Evolutionary conservation across 2,888 invertebrate genomes (phyloP), one percentile per base, ranked within the genome.

Genomic region (Tetragonisca angustula): DNA sequence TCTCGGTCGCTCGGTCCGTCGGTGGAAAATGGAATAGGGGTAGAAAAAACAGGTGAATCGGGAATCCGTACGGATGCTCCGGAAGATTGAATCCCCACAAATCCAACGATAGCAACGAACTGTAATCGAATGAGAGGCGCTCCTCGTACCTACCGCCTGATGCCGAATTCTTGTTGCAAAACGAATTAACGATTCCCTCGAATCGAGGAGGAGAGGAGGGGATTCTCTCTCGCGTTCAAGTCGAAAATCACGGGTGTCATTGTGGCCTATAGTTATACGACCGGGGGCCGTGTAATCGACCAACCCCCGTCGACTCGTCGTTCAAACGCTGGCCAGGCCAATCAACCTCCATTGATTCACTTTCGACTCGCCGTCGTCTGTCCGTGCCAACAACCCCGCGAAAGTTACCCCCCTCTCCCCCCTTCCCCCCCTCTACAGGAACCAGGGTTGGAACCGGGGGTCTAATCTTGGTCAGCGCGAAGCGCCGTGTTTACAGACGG

Each of bases 271-370:
- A 80, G 87, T 84, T 86, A 84, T 54, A 84, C 75, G 84, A 52
- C 36, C n/a, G n/a, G 81, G 36, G 72, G 32, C 62, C 75, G 36
- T 79, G 81, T 88, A 88, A 88, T 88, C 73, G 86, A 62, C 85
- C 77, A 67, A 71, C 78, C 85, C 83, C 82, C 61, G 86, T 74
- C 17, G 17, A 17, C 74, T 73, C 81, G 78, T 69, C 91, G 91
- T 43, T 43, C 9, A 43, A 88, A 86, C 83, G 50, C 81, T 79
- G 87, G 87, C 85, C 83, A 85, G 88, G 88, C 91, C 92, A 93
- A 93, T 93, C 92, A 92, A 88, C 86, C 76, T 75, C 89, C 90
- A 92, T 93, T 93, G 92, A 92, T 90, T 92, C 89, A 86, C 88
- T 85, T 89, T 81, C 79, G 79, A 74, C 82, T 82, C 84, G 79